Conservation (phyloP, 64 coral and sea anemone genomes). For the Cladopsammia gracilis region DNA sequence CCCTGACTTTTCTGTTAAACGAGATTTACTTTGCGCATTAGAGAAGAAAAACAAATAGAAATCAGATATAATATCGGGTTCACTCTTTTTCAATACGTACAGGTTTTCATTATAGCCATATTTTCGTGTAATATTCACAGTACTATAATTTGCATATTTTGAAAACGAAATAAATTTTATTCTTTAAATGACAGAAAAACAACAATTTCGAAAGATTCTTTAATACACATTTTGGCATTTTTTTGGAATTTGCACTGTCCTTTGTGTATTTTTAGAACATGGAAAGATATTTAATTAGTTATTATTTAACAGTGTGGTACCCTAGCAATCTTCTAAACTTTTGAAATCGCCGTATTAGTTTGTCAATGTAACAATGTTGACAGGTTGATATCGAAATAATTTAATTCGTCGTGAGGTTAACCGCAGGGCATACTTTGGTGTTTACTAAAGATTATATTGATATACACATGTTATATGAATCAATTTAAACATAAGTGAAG, state of each 20-base stretch:
- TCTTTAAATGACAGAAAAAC: background rate
- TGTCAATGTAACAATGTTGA: background rate
- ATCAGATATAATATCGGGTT: background rate
- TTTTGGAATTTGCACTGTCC: background rate
- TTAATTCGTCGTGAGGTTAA: background rate
- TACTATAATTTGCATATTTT: background rate
- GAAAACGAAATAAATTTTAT: background rate
- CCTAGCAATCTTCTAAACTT: background rate
- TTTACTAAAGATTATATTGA: too few relatives aligned
- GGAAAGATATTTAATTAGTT: background rate
- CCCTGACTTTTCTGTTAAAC: background rate
- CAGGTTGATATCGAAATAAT: background rate
- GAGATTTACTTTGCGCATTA: background rate
- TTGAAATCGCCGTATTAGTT: background rate
- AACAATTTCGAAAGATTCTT: background rate
- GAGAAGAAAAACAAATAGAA: background rate
- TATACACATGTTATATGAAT: too few relatives aligned
- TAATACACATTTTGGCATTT: background rate
- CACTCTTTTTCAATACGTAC: background rate
- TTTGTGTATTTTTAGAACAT: background rate
- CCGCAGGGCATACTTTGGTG: background rate
- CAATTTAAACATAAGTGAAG: too few relatives aligned
- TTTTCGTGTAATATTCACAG: background rate
- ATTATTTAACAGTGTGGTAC: background rate
- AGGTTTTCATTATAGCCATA: background rate